These are phyloP conservation scores for Panagrolaimus sp. DNA, from an alignment of 1,140 invertebrate genomes.

Conservation along the genomic window DNA sequence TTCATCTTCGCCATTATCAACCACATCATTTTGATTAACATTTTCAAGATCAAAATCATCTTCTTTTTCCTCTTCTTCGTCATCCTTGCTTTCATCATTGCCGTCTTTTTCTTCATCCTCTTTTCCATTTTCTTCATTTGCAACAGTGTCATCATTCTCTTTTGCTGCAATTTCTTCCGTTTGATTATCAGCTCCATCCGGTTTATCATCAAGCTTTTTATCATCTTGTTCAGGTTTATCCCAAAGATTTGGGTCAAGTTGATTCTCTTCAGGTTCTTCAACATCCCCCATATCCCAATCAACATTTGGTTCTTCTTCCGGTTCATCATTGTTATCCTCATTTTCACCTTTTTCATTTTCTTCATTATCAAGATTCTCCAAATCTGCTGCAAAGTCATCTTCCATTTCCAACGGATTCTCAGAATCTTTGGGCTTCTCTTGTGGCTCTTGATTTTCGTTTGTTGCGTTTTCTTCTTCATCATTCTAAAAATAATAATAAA, in stretches of 20 bases:
- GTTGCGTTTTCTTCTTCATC: slow-evolving; percentile 25
- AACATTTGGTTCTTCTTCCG: slow-evolving; percentile 54
- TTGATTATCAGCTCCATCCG: slow-evolving; percentile 44
- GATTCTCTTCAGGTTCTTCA: slow-evolving; percentile 54
- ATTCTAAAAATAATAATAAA: neutral
- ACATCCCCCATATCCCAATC: slow-evolving; percentile 61
- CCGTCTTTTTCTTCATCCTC: slow-evolving; percentile 62
- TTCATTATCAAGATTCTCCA: slow-evolving; percentile 54
- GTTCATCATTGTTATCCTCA: slow-evolving; percentile 33
- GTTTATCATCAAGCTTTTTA: slow-evolving; percentile 66
- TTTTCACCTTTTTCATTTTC: slow-evolving; percentile 52
- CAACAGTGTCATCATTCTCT: slow-evolving; percentile 45
- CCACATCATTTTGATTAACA: slow-evolving; percentile 39
- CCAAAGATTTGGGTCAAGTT: slow-evolving; percentile 57
- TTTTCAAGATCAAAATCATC: slow-evolving; percentile 62
- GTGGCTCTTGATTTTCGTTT: slow-evolving; percentile 66
- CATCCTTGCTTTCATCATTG: slow-evolving; percentile 61
- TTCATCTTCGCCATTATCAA: slow-evolving; percentile 31
- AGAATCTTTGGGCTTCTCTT: slow-evolving; percentile 72
- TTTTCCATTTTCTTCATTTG: slow-evolving; percentile 39
- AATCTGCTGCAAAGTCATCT: slow-evolving; percentile 54
- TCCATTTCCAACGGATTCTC: slow-evolving; percentile 67
- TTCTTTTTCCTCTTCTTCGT: slow-evolving; percentile 61
- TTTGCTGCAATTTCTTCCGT: slow-evolving; percentile 55
- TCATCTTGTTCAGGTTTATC: slow-evolving; percentile 74